These are phyloP conservation scores for Drosophila paramelanica DNA, from an alignment of 2,888 invertebrate genomes.

Conservation along the genomic window DNA sequence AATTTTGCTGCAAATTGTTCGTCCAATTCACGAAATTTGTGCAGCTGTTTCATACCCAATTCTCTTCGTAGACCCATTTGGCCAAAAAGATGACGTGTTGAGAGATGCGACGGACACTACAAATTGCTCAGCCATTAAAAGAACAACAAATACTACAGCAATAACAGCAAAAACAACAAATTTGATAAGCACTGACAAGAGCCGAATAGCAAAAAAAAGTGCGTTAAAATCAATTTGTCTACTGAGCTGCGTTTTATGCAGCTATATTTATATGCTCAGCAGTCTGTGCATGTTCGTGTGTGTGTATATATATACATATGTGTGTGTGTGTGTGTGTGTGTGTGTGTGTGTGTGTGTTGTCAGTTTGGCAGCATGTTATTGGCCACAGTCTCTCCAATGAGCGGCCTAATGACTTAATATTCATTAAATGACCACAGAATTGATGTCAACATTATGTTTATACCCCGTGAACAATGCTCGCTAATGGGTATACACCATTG, in stretches of 20 bases:
- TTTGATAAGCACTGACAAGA: constrained; percentile 35
- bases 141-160: constrained; percentile 19
- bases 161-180: constrained; percentile 19
- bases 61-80: constrained; percentile 26
- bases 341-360: constrained; percentile 16
- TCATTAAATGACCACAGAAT: constrained; percentile 64
- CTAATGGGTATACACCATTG: background rate
- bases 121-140: constrained; percentile 53
- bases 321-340: background rate
- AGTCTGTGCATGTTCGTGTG: background rate
- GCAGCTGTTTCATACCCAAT: constrained; percentile 8
- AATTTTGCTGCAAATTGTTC: constrained; percentile 19
- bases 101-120: constrained; percentile 36
- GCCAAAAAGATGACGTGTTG: constrained; percentile 41
- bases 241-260: constrained; percentile 43
- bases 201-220: constrained; percentile 51
- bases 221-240: constrained; percentile 65
- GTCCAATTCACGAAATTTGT: background rate
- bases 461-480: constrained; percentile 9
- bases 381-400: constrained; percentile 15
- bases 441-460: constrained; percentile 57
- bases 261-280: constrained; percentile 18
- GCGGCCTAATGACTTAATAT: constrained; percentile 66
- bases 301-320: too few species aligned
- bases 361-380: constrained; percentile 35